Percentiles rank a stretch among this genome's conserved stretches.
These are phyloP conservation scores for Eulemur mongoz DNA, from an alignment of 2,797 vertebrate genomes.

Conservation along the genomic window DNA sequence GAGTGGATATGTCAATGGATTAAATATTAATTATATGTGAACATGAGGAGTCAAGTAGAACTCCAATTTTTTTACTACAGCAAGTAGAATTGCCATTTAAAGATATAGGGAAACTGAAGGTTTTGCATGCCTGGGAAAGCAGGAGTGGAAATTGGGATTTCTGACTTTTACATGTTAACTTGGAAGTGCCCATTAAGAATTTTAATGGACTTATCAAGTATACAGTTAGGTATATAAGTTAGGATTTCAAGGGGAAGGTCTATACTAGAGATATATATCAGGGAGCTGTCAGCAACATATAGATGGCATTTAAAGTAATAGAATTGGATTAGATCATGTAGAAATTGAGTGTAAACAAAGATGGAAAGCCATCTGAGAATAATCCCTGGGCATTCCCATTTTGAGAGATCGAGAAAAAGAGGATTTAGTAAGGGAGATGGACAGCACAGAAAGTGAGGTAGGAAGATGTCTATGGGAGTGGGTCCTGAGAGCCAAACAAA, in stretches of 20 bases:
- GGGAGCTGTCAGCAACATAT: neutral
- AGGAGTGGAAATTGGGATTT: neutral
- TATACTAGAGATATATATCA: neutral
- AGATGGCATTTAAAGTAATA: neutral
- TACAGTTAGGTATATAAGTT: neutral
- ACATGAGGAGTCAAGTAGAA: neutral
- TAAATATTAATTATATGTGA: neutral
- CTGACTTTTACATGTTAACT: neutral
- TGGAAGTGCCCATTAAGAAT: neutral
- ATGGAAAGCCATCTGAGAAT: neutral
- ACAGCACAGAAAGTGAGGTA: neutral
- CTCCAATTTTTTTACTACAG: neutral
- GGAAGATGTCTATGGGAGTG: neutral
- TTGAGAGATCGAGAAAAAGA: neutral
- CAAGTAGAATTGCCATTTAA: neutral
- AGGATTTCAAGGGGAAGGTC: neutral
- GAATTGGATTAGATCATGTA: neutral
- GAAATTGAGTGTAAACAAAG: neutral
- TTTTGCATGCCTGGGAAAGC: neutral
- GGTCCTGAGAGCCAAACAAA: neutral
- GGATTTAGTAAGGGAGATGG: neutral
- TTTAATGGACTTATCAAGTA: neutral
- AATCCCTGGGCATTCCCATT: too few species aligned
- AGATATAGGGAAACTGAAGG: neutral
- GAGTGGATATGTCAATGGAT: neutral